Conservation (phyloP, 2,888 invertebrate genomes). For the Melanostoma scalare region DNA sequence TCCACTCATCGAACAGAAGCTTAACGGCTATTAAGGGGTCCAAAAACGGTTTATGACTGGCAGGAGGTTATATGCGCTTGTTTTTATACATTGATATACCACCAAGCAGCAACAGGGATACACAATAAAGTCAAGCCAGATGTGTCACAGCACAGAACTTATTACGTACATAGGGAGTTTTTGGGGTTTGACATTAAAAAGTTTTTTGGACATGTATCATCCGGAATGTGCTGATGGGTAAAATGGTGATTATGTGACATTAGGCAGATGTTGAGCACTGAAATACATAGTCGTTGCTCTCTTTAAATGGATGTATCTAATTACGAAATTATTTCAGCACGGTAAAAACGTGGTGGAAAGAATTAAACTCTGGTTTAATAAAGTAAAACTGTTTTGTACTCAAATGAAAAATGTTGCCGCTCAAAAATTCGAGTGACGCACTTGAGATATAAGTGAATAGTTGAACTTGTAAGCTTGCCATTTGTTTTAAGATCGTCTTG, state of each 20-base stretch:
- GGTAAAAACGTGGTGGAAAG: too few relatives aligned
- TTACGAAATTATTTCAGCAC: too few relatives aligned
- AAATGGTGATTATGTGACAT: slow-evolving; percentile 56
- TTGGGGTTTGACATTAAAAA: slow-evolving; percentile 65
- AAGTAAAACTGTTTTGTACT: too few relatives aligned
- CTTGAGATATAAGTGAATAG: too few relatives aligned
- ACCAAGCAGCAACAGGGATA: slow-evolving; percentile 2
- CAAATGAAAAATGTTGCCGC: too few relatives aligned
- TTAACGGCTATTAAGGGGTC: slow-evolving; percentile 74
- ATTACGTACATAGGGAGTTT: slow-evolving; percentile 65
- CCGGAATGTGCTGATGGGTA: slow-evolving; percentile 32
- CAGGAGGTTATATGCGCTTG: slow-evolving; percentile 75
- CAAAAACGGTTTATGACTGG: slow-evolving; percentile 46
- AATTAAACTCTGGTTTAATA: too few relatives aligned
- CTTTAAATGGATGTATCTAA: too few relatives aligned
- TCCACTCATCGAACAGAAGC: slow-evolving; percentile 72
- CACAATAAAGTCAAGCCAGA: slow-evolving; percentile 49
- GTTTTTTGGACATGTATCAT: slow-evolving; percentile 69
- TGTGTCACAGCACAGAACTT: slow-evolving; percentile 40
- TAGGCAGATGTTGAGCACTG: slow-evolving; percentile 59
- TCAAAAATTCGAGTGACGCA: too few relatives aligned
- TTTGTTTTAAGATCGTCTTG: too few relatives aligned
- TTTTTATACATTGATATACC: slow-evolving; percentile 40
- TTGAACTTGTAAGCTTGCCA: too few relatives aligned
- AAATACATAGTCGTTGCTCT: slow-evolving; percentile 17